Evolutionary conservation across 1,140 invertebrate genomes (phyloP), one percentile per base, ranked within the genome.

Genomic region (Rhagoletis pomonella): DNA sequence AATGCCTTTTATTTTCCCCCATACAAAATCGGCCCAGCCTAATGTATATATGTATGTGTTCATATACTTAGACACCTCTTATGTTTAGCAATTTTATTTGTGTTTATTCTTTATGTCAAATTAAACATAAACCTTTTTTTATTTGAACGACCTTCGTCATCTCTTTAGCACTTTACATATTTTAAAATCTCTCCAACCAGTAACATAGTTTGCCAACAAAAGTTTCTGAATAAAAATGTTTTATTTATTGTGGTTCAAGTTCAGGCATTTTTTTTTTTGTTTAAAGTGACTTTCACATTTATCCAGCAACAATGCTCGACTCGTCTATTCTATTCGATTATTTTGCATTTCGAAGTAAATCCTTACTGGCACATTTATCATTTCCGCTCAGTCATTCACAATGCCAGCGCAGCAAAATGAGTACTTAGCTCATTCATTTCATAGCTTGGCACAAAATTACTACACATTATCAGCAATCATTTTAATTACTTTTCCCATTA

Each of bases 401-500:
- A 10, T 73, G 67, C 67, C 65, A 69, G 42, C 1, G 67, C 17
- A 73, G 67, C 42, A 47, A 73, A 73, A 47, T 73, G 39, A 47
- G 39, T 73, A 73, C 67, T 73, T 73, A 44, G 44, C 67, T 73
- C 67, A 44, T 73, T 73, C 44, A 73, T 73, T 73, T 73, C 67
- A 73, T 73, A 17, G 67, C 67, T 44, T 73, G 12, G 67, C 67
- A 73, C 67, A 39, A 73, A 47, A 73, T 73, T 73, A 73, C 67
- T 39, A 39, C 67, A 73, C 67, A 73, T 73, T 73, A 73, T 47
- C 67, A 73, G 42, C 67, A 44, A 39, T 73, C 67, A 47, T n/a
- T 73, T 73, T 73, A 73, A 73, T 73, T 73, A 73, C 67, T 73
- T 73, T 73, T 47, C 12, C 42, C 67, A 47, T 73, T 73, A 73